Percentiles rank a stretch among this genome's conserved stretches.
phyloP scores from a whole-genome alignment of 2,888 invertebrate genomes.

The Mythimna lalbum region DNA sequence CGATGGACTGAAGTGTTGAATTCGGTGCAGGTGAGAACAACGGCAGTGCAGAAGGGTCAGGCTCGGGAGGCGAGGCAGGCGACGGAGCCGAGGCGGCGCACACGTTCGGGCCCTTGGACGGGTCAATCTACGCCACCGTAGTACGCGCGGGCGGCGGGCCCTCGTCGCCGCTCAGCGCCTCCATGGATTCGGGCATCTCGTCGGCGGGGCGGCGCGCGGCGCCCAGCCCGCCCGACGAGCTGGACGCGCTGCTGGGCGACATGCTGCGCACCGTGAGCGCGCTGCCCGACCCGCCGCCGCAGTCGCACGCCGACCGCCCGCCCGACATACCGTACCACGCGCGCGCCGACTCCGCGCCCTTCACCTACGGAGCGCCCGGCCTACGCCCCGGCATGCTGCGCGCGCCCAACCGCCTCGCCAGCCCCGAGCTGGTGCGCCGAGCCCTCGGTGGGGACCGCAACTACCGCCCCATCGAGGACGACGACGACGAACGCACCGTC shows the following conservation, averaged over 20 bases:
- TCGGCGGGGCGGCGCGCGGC: slow-evolving; percentile 92
- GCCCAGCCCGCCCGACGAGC: slow-evolving; percentile 91
- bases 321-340: slow-evolving; percentile 97
- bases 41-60: slow-evolving; percentile 87
- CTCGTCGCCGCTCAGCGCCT: slow-evolving; percentile 95
- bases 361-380: slow-evolving; percentile 95
- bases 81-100: slow-evolving; percentile 90
- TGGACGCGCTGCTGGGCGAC: slow-evolving; percentile 96
- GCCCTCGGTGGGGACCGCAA: slow-evolving; percentile 88
- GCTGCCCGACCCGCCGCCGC: slow-evolving; percentile 91
- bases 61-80: slow-evolving; percentile 85
- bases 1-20: slow-evolving; percentile 29
- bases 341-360: slow-evolving; percentile 96
- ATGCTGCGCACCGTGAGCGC: slow-evolving; percentile 97
- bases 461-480: slow-evolving; percentile 84
- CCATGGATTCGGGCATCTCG: slow-evolving; percentile 97
- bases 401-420: slow-evolving; percentile 94
- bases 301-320: slow-evolving; percentile 88
- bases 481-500: slow-evolving; percentile 83
- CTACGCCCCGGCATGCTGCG: slow-evolving; percentile 92
- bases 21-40: slow-evolving; percentile 90
- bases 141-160: slow-evolving; percentile 85
- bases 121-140: slow-evolving; percentile 96
- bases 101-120: slow-evolving; percentile 96
- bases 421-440: slow-evolving; percentile 96